Base-by-base conservation (phyloP, 1,140 invertebrate genomes). In the Amyelois transitella region DNA sequence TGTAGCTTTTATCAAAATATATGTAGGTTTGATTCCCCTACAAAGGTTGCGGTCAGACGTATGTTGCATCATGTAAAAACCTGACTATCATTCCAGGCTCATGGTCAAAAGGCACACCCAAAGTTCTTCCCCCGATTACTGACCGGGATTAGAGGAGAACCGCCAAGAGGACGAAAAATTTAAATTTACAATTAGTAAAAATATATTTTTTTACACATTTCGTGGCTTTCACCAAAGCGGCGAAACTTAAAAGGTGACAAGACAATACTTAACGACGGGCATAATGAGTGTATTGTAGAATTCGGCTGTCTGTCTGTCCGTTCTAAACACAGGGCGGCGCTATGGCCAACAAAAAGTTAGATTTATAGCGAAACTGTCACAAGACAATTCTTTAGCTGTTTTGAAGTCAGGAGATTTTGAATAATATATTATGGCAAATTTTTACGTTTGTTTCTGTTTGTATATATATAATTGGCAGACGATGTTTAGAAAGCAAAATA, bases 201-300 rank as follows among this genome's bases (percentile, higher is more conserved):
- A 32, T 44, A 6, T 18, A 18, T 6, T n/a, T 44, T 18, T 17
- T n/a, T n/a, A n/a, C 25, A 18, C 1, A 2, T 63, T 65, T 69
- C 12, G 21, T 65, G 58, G 74, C 74, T 61, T 19, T 60, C 61
- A 53, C 19, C 28, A 51, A 53, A 49, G 69, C 81, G 81, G 81
- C 64, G 51, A 65, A 69, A 61, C 60, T 72, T 63, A 72, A 81
- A 80, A 72, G 71, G 66, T 68, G 67, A 72, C 66, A 69, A 83
- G 72, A 79, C 81, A 81, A 76, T 77, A 64, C 62, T 63, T 77
- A 81, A 79, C 69, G 72, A 77, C 65, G 52, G 53, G 50, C 60
- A 63, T 78, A 82, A 81, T 77, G 69, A 85, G 64, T 64, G 64
- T 71, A 77, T 79, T 82, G 76, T 82, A 60, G 47, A 59, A 53